Evolutionary conservation across 2,888 invertebrate genomes (phyloP).

Genomic region (Perizoma flavofasciatum): DNA sequence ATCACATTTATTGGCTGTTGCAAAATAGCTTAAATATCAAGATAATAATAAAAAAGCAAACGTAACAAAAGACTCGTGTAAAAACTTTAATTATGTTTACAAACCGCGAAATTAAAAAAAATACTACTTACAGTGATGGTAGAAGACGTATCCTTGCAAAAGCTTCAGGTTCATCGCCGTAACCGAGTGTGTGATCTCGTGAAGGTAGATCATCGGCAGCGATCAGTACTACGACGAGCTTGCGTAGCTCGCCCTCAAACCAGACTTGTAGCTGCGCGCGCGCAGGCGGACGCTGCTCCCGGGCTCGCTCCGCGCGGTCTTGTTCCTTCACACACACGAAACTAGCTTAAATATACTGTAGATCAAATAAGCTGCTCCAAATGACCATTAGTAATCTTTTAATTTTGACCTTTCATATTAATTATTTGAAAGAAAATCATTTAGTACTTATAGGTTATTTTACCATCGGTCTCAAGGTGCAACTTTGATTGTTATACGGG

Average conservation of each 20-base stretch:
- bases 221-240: constrained; percentile 92
- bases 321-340: constrained; percentile 65
- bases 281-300: constrained; percentile 89
- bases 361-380: constrained; percentile 36
- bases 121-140: constrained; percentile 88
- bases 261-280: constrained; percentile 94
- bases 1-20: too few species aligned
- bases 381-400: constrained; percentile 13
- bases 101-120: background rate
- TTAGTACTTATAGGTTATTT: background rate
- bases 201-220: constrained; percentile 93
- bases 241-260: constrained; percentile 93
- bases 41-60: too few species aligned
- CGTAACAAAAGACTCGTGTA: too few species aligned
- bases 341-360: constrained; percentile 18
- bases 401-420: background rate
- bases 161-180: constrained; percentile 91
- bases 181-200: constrained; percentile 90
- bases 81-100: too few species aligned
- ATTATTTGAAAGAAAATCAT: background rate
- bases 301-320: constrained; percentile 70
- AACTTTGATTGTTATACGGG: constrained; percentile 17
- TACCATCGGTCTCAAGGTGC: constrained; percentile 44
- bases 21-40: too few species aligned
- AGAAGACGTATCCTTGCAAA: constrained; percentile 92